phyloP scores from a whole-genome alignment of 2,888 invertebrate species.

The Mycalesis mineus region DNA sequence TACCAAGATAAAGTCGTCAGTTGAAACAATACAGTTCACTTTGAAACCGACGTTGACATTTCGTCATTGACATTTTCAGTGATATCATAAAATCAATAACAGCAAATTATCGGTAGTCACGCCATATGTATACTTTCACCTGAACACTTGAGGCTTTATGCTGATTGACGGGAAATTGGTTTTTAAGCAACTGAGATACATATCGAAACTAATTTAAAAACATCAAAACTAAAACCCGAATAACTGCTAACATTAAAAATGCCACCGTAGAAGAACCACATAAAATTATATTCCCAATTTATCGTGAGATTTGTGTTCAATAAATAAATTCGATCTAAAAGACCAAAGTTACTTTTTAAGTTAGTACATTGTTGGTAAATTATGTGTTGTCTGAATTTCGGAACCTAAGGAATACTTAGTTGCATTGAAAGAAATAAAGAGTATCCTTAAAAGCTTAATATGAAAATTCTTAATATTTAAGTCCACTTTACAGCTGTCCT shows the following conservation, averaged over 20 bases:
- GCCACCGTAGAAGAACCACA: no score
- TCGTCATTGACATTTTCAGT: conserved; percentile 26
- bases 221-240: no score
- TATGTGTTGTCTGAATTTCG: no score
- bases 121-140: conserved; percentile 29
- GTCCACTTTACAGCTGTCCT: background rate
- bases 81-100: conserved; percentile 43
- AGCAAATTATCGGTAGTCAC: conserved; percentile 45
- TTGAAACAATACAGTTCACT: conserved; percentile 23
- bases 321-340: no score
- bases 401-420: background rate
- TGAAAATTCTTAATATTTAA: conserved; percentile 10
- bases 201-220: conserved; percentile 2
- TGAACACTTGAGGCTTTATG: background rate
- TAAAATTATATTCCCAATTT: no score
- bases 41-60: conserved; percentile 29
- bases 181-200: conserved; percentile 6
- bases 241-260: no score
- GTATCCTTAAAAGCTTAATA: conserved; percentile 7
- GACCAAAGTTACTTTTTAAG: no score
- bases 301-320: no score
- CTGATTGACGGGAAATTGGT: conserved; percentile 10
- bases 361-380: no score
- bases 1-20: conserved; percentile 26
- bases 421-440: background rate